A percentile compares a stretch with the other conserved stretches of the same genome.
Evolutionary conservation across 2,888 invertebrate genomes (phyloP).

Genomic region (Chelonus formosanus): DNA sequence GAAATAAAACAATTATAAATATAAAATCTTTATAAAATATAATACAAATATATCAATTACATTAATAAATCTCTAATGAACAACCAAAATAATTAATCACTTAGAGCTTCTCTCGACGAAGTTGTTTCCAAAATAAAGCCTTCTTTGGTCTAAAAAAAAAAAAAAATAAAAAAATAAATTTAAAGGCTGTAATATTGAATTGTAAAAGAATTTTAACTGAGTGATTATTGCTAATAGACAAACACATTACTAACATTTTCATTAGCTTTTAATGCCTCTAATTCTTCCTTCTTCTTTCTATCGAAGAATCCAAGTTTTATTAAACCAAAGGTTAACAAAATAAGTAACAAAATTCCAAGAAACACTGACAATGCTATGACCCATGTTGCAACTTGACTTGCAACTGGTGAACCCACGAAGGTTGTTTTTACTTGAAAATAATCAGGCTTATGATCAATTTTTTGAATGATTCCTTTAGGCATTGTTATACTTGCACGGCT

Average conservation of each 20-base stretch:
- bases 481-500: constrained; percentile 52
- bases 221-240: constrained; percentile 7
- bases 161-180: too few species aligned
- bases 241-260: constrained; percentile 42
- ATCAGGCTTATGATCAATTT: constrained; percentile 49
- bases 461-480: constrained; percentile 51
- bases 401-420: constrained; percentile 52
- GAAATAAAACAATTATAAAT: background rate
- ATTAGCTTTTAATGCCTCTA: constrained; percentile 55
- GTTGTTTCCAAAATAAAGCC: background rate
- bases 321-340: constrained; percentile 48
- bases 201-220: background rate
- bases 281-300: constrained; percentile 50
- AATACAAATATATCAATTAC: constrained; percentile 11
- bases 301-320: constrained; percentile 58
- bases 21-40: constrained; percentile 24
- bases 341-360: constrained; percentile 52
- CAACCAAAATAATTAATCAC: too few species aligned
- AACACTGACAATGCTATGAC: constrained; percentile 53
- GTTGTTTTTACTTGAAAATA: constrained; percentile 22
- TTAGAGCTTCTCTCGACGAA: background rate
- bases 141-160: background rate
- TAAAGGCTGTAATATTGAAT: too few species aligned
- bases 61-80: too few species aligned
- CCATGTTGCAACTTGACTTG: constrained; percentile 50